Percentiles rank a stretch among this genome's conserved stretches.
These are phyloP conservation scores for Ophiodon elongatus DNA, from an alignment of 2,113 vertebrate species.

Conservation along the genomic window DNA sequence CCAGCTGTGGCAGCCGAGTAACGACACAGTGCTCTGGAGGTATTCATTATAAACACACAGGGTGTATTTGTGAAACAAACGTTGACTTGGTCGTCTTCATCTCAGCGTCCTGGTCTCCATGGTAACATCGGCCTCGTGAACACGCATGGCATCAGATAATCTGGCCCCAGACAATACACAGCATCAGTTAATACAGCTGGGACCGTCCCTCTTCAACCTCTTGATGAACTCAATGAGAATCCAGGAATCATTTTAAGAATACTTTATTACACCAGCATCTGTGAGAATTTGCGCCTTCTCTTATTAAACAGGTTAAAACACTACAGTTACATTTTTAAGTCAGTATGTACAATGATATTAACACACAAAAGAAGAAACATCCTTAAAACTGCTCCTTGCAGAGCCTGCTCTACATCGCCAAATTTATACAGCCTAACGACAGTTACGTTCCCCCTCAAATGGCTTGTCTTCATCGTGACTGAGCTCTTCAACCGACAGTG, in stretches of 20 bases:
- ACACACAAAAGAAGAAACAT: conserved; percentile 78
- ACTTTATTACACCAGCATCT: conserved; percentile 82
- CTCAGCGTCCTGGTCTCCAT: not conserved
- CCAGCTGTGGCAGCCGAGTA: not conserved
- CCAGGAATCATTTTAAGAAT: conserved; percentile 64
- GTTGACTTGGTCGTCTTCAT: not conserved
- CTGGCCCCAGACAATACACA: not conserved
- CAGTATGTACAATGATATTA: conserved; percentile 89
- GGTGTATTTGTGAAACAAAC: no score
- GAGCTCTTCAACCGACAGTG: conserved; percentile 29
- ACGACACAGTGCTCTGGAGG: no score
- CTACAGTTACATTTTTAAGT: conserved; percentile 86
- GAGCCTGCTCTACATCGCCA: conserved; percentile 83
- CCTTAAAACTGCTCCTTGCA: conserved; percentile 77
- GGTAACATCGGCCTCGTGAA: not conserved
- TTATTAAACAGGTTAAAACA: conserved; percentile 81
- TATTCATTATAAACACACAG: no score
- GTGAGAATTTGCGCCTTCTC: conserved; percentile 73
- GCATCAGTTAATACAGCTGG: not conserved
- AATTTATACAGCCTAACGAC: conserved; percentile 81
- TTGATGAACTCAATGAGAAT: not conserved
- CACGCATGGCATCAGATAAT: not conserved
- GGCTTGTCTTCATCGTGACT: conserved; percentile 31
- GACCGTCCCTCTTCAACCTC: no score
- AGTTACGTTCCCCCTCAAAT: conserved; percentile 83